These are phyloP conservation scores for Pygocentrus nattereri DNA, from an alignment of 2,797 vertebrate genomes.

Conservation along the genomic window DNA sequence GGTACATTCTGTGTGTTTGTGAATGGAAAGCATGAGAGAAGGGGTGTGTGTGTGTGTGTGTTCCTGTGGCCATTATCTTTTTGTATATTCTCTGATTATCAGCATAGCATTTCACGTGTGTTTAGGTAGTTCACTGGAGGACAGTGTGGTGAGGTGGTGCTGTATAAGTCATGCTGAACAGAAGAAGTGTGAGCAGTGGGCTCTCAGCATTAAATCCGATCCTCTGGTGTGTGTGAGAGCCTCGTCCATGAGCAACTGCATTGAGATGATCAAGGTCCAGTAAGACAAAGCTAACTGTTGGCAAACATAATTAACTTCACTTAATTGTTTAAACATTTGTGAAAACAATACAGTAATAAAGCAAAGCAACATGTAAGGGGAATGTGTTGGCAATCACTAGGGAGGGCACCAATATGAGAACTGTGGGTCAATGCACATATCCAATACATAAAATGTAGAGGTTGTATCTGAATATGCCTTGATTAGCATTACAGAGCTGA, in stretches of 20 bases:
- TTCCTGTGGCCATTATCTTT: background rate
- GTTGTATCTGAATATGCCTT: too few species aligned
- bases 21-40: background rate
- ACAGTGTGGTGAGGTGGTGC: slow-evolving; percentile 92
- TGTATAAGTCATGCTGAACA: slow-evolving; percentile 90
- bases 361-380: background rate
- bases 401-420: too few species aligned
- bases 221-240: slow-evolving; percentile 89
- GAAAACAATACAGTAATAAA: background rate
- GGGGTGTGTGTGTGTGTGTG: background rate
- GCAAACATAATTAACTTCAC: background rate
- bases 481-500: too few species aligned
- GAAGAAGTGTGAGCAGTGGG: slow-evolving; percentile 91
- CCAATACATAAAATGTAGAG: too few species aligned
- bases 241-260: slow-evolving; percentile 84
- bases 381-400: background rate
- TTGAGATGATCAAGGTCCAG: slow-evolving; percentile 88
- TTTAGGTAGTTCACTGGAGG: slow-evolving; percentile 89
- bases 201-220: slow-evolving; percentile 86
- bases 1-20: slow-evolving; percentile 69
- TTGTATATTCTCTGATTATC: background rate
- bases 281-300: slow-evolving; percentile 29
- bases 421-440: too few species aligned
- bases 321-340: background rate
- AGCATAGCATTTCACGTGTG: slow-evolving; percentile 26